Conservation (phyloP, 2,888 invertebrate genomes). For the Cylloceria caligata region DNA sequence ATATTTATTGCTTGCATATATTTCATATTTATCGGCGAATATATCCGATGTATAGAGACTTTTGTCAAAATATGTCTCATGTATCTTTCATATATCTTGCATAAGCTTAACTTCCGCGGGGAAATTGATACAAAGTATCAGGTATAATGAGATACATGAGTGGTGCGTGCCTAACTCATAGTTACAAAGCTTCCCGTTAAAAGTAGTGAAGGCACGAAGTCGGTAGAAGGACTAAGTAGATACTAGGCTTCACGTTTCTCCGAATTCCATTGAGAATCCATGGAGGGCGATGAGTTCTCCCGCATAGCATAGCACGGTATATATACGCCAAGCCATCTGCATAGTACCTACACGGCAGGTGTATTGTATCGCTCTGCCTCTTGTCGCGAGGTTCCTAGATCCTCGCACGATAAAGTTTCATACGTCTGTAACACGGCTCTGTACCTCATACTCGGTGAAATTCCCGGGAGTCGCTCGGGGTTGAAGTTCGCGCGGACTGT, state of each 20-base stretch:
- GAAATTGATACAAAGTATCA: not conserved
- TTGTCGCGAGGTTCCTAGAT: constrained; percentile 59
- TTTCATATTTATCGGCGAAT: too few species aligned
- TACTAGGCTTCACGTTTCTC: constrained; percentile 9
- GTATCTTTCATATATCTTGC: not conserved
- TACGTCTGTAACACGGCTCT: constrained; percentile 65
- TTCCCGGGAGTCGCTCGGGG: constrained; percentile 32
- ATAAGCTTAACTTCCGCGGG: not conserved
- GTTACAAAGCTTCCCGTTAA: not conserved
- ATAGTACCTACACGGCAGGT: not conserved
- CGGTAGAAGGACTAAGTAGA: not conserved
- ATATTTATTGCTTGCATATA: too few species aligned
- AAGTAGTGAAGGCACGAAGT: not conserved
- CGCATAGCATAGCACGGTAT: not conserved
- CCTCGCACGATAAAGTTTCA: constrained; percentile 67
- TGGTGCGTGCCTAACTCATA: not conserved
- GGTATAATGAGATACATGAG: not conserved
- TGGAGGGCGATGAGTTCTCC: constrained; percentile 11
- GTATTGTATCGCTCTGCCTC: constrained; percentile 32
- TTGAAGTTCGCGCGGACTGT: constrained; percentile 17
- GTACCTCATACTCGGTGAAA: constrained; percentile 39
- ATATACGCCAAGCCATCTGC: constrained; percentile 12
- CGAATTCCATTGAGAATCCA: constrained; percentile 16
- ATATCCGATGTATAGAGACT: too few species aligned
- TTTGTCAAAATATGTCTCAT: too few species aligned